These are phyloP conservation scores for Acromyrmex heyeri DNA, from an alignment of 1,140 invertebrate genomes.

Conservation along the genomic window DNA sequence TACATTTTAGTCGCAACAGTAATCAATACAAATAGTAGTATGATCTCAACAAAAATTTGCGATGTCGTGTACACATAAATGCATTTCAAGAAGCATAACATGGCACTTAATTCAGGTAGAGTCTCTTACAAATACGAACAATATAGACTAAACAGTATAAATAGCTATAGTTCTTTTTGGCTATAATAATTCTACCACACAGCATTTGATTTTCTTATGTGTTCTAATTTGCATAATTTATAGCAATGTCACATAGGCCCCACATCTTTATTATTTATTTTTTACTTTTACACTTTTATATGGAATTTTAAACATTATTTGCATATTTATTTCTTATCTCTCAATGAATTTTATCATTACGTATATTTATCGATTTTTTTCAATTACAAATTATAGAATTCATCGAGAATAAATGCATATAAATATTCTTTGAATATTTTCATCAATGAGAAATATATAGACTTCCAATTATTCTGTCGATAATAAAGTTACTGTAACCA, in stretches of 20 bases:
- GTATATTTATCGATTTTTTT: conserved; percentile 5
- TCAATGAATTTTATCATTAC: conserved; percentile 6
- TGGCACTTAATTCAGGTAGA: conserved; percentile 75
- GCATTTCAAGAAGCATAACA: conserved; percentile 65
- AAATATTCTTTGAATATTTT: conserved; percentile 10
- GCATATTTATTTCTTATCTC: conserved; percentile 6
- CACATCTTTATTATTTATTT: conserved; percentile 49
- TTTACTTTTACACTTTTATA: conserved; percentile 20
- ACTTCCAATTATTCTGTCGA: conserved; percentile 25
- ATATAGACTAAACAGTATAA: conserved; percentile 60
- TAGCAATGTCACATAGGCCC: conserved; percentile 60
- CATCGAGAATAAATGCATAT: conserved; percentile 17
- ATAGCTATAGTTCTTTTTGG: conserved; percentile 56
- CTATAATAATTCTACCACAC: conserved; percentile 42
- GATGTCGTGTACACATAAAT: conserved; percentile 31
- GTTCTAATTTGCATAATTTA: conserved; percentile 46
- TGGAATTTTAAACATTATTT: conserved; percentile 28
- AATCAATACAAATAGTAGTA: conserved; percentile 22
- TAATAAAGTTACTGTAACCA: conserved; percentile 8
- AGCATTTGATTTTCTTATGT: conserved; percentile 63
- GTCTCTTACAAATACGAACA: conserved; percentile 69
- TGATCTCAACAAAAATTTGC: conserved; percentile 40
- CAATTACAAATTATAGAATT: conserved; percentile 30
- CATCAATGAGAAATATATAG: conserved; percentile 16
- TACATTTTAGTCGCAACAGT: conserved; percentile 42